Conservation (phyloP, 1,140 invertebrate species). For the Phthorimaea operculella region DNA sequence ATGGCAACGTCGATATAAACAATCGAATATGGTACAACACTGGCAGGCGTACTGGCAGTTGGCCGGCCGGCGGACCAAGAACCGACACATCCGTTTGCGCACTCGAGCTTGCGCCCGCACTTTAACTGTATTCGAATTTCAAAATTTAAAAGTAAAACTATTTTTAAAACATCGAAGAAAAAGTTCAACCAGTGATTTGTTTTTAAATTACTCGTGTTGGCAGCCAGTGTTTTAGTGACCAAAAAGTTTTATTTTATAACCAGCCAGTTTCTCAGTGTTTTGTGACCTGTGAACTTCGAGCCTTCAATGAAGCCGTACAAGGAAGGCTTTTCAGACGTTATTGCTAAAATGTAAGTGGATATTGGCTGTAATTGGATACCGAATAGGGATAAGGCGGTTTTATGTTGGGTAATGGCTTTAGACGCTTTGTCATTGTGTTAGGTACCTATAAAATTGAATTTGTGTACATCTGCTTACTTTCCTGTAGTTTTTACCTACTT, state of each 20-base stretch:
- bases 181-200: background rate
- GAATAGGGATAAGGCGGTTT: constrained; percentile 7
- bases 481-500: no score
- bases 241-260: background rate
- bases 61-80: constrained; percentile 50
- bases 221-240: no score
- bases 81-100: constrained; percentile 57
- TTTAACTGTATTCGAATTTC: constrained; percentile 18
- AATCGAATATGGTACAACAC: constrained; percentile 41
- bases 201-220: background rate
- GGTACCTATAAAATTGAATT: no score
- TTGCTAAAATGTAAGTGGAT: constrained; percentile 25
- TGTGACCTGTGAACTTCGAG: constrained; percentile 19
- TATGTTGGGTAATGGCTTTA: background rate
- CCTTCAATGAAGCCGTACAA: constrained; percentile 24
- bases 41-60: constrained; percentile 45
- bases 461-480: no score
- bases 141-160: no score
- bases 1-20: constrained; percentile 28
- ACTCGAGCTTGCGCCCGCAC: constrained; percentile 41
- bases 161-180: no score
- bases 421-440: background rate
- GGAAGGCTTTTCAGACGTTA: constrained; percentile 19
- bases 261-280: constrained; percentile 8
- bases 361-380: constrained; percentile 25